Evolutionary conservation across 2,113 vertebrate species (phyloP), one percentile per base, ranked within the genome.

Genomic region (Tachysurus fulvidraco): DNA sequence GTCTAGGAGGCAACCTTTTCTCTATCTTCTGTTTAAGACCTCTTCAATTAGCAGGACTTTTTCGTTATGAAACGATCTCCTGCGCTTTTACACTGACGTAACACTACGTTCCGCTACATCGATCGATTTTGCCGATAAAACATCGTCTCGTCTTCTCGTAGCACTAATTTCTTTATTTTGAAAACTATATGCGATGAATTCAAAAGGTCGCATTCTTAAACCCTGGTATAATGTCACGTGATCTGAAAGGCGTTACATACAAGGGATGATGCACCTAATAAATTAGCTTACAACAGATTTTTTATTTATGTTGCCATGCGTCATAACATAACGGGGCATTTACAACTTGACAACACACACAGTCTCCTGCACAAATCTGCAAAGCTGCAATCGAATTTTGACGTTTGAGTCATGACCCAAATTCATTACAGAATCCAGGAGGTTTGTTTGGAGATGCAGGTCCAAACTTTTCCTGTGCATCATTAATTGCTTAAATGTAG

Each of bases 401-500:
- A 50, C 46, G 8, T 41, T 21, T 50, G 65, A 65, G 46, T 64
- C 13, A 50, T 16, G 25, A 12, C 9, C 2, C 5, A 16, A 8
- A 10, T 83, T 17, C 67, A 14, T n/a, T 46, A 62, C 60, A 7
- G 17, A 65, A 83, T 83, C 16, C 12, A 13, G 25, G 14, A 59
- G 23, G 30, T 57, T 79, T 54, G 10, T 85, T 74, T 85, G 30
- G 36, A 44, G 28, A 55, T 23, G n/a, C 36, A 81, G 46, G 84
- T 36, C 83, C 71, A 73, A n/a, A 88, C 73, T 81, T 81, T 81
- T 44, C 78, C 69, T 73, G 44, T 82, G 57, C 50, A 83, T 62
- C 36, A 62, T 65, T 57, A 87, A 84, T 83, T 81, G 80, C 67
- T 86, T 88, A 84, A 83, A 86, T 83, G 76, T 85, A 85, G 69